Percentiles rank a stretch among this genome's conserved stretches.
Evolutionary conservation across 2,113 vertebrate genomes (phyloP).

Genomic region (Polypterus senegalus): DNA sequence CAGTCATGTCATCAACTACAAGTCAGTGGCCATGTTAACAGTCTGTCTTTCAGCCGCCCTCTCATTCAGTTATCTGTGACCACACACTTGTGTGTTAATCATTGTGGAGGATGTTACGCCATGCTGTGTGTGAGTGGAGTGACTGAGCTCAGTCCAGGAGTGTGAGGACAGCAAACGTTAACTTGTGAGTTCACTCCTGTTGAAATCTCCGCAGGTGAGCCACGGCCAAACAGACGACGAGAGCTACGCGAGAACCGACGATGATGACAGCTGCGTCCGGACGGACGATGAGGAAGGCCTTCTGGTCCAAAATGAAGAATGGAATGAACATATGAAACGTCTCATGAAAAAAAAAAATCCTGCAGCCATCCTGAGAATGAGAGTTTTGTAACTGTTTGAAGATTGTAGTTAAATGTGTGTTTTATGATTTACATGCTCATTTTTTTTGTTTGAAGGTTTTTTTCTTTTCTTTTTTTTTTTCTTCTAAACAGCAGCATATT

Average conservation of each 20-base stretch:
- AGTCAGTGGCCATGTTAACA: no score
- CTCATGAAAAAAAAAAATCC: slow-evolving; percentile 38
- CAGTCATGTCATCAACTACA: no score
- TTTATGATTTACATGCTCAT: slow-evolving; percentile 22
- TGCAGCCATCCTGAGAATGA: slow-evolving; percentile 44
- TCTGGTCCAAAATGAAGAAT: slow-evolving; percentile 33
- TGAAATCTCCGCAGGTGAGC: slow-evolving; percentile 43
- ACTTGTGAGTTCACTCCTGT: no score
- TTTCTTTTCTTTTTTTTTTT: slow-evolving; percentile 2
- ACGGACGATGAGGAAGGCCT: slow-evolving; percentile 15
- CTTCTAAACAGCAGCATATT: slow-evolving; percentile 31
- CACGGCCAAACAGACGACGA: slow-evolving; percentile 54
- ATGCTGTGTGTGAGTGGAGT: no score
- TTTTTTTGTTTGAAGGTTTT: slow-evolving; percentile 38
- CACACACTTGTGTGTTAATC: no score
- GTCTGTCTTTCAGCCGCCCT: no score
- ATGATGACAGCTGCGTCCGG: slow-evolving; percentile 37
- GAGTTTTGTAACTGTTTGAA: slow-evolving; percentile 58
- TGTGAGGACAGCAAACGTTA: no score
- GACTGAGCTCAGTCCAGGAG: no score
- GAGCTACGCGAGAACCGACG: slow-evolving; percentile 44
- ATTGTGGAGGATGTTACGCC: no score
- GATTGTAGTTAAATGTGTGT: slow-evolving; percentile 62
- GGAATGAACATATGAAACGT: slow-evolving; percentile 41
- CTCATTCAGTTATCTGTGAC: no score